Evolutionary conservation across 2,888 invertebrate genomes (phyloP).

Genomic region (Scaptomyza flava): DNA sequence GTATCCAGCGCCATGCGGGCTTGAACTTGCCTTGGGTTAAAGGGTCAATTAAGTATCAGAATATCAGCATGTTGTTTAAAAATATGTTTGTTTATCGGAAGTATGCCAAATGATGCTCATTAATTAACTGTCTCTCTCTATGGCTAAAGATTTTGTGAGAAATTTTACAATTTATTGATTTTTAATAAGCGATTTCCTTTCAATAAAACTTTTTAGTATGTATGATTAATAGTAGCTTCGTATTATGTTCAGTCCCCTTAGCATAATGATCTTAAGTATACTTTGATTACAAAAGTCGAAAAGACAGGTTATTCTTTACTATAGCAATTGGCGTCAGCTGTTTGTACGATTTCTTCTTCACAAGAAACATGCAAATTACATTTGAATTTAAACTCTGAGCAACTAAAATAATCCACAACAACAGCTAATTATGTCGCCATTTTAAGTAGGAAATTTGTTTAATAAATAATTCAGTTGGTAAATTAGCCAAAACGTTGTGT

Average conservation of each 20-base stretch:
- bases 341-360: conserved; percentile 18
- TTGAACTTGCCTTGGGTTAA: conserved; percentile 35
- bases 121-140: conserved; percentile 26
- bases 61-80: conserved; percentile 31
- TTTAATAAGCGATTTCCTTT: conserved; percentile 56
- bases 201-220: not conserved
- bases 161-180: conserved; percentile 40
- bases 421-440: conserved; percentile 70
- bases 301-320: not conserved
- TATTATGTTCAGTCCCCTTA: not conserved
- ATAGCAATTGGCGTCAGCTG: conserved; percentile 39
- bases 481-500: conserved; percentile 46
- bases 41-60: conserved; percentile 39
- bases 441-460: conserved; percentile 61
- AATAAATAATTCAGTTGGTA: conserved; percentile 60
- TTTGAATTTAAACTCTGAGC: not conserved
- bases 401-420: not conserved
- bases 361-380: conserved; percentile 19
- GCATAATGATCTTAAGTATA: not conserved
- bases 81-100: conserved; percentile 34
- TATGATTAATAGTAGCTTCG: conserved; percentile 1
- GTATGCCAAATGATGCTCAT: conserved; percentile 45
- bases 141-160: conserved; percentile 3
- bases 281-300: not conserved
- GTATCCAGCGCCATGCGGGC: conserved; percentile 56